Evolutionary conservation across 2,797 vertebrate genomes (phyloP).

Genomic region (Esox masquinongy): DNA sequence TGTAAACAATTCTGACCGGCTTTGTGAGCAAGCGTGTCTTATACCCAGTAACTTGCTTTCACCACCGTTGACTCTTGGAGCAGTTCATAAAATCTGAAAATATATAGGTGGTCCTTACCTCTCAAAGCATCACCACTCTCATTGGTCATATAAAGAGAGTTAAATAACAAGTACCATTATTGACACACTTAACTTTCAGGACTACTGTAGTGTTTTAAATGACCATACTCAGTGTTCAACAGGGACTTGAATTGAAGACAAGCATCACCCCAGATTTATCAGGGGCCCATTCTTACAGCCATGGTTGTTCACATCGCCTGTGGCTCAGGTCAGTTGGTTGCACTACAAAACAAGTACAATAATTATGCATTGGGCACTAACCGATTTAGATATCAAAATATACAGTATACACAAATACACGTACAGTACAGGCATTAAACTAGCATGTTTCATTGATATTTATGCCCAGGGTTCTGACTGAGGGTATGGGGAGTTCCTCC

Average conservation of each 20-base stretch:
- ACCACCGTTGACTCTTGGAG: neutral
- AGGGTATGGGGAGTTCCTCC: slow-evolving; percentile 36
- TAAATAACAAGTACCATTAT: slow-evolving; percentile 40
- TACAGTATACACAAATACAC: slow-evolving; percentile 54
- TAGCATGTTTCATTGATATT: slow-evolving; percentile 50
- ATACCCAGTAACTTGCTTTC: slow-evolving; percentile 21
- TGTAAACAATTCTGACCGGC: slow-evolving; percentile 67
- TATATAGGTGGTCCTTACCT: neutral
- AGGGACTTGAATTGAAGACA: slow-evolving; percentile 17
- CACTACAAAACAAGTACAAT: slow-evolving; percentile 30
- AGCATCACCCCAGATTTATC: slow-evolving; percentile 9
- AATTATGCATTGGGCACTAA: slow-evolving; percentile 32
- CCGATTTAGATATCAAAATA: slow-evolving; percentile 65
- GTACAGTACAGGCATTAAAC: slow-evolving; percentile 55
- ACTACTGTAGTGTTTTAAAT: slow-evolving; percentile 22
- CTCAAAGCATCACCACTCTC: neutral
- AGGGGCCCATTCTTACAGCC: neutral
- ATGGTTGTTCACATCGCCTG: neutral
- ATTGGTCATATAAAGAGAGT: slow-evolving; percentile 1
- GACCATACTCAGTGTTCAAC: neutral
- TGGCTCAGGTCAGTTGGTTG: slow-evolving; percentile 41
- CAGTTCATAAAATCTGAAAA: slow-evolving; percentile 1
- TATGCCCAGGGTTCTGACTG: slow-evolving; percentile 59
- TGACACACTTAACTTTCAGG: slow-evolving; percentile 23
- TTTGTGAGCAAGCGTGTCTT: slow-evolving; percentile 27